Conservation (phyloP, 30 jellyfish, hydroid and myxozoan species). For the Hydractinia echinata region DNA sequence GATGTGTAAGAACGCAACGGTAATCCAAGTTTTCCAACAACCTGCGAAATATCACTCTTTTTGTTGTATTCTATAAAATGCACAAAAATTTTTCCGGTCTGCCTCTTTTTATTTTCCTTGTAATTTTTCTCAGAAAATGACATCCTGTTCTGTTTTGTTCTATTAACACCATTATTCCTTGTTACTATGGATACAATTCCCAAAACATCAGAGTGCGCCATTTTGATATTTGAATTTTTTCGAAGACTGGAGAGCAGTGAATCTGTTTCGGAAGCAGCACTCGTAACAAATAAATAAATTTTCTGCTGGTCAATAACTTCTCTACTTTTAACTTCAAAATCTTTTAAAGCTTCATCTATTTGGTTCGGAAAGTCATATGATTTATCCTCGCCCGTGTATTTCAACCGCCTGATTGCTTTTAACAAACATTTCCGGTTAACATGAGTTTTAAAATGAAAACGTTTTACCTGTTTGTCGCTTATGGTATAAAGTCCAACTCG, state of each 20-base stretch:
- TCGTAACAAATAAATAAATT: slow-evolving; percentile 18
- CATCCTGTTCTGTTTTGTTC: not conserved
- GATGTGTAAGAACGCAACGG: not conserved
- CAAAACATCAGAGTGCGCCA: slow-evolving; percentile 6
- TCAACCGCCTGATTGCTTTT: slow-evolving; percentile 3
- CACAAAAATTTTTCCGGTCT: slow-evolving; percentile 9
- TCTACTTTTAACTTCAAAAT: slow-evolving; percentile 5
- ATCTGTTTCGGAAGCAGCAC: slow-evolving; percentile 9
- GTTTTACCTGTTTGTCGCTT: not conserved
- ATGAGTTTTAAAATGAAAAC: slow-evolving; percentile 17
- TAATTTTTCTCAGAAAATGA: not conserved
- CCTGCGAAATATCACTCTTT: not conserved
- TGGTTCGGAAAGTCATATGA: slow-evolving; percentile 18
- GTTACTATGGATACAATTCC: slow-evolving; percentile 10
- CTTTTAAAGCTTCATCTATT: slow-evolving; percentile 8
- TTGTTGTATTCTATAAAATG: not conserved
- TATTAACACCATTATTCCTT: not conserved
- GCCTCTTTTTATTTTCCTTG: not conserved
- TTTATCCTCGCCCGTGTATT: not conserved
- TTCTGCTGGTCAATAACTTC: slow-evolving; percentile 17
- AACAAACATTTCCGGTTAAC: slow-evolving; percentile 58
- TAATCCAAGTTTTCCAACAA: not conserved
- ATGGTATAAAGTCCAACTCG: slow-evolving; percentile 45
- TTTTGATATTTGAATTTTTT: slow-evolving; percentile 2
- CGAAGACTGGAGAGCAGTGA: not conserved